Base-by-base conservation (phyloP, 2,888 invertebrate species). In the Cephus runcator region DNA sequence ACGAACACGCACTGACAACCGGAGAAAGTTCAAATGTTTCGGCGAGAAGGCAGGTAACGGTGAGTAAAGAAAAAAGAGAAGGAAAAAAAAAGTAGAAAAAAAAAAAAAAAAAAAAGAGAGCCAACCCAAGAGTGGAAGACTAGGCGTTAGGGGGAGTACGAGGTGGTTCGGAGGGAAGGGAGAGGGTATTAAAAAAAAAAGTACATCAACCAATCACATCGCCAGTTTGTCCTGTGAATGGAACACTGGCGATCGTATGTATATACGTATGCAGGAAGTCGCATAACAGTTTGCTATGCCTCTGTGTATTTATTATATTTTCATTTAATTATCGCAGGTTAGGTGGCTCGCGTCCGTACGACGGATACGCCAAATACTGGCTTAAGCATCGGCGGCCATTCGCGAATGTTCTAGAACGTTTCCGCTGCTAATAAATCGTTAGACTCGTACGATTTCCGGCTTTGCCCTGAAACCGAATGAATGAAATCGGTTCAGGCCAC, bases 401-500 rank as follows among this genome's bases (percentile, higher is more conserved):
- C 30, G 73, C 33, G 76, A 75, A 79, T 75, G 77, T 71, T 34
- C 56, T 74, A 69, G 73, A 69, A 69, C 56, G 76, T 69, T 69
- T 75, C 56, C 76, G 79, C 80, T 76, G 83, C 35, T 81, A 84
- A 86, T 83, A 84, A 84, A 85, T 84, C 84, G 56, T 82, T 82
- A 78, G 77, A 82, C 81, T 85, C 82, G 83, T 79, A 83, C 85
- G 85, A 87, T 87, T 87, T 87, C 87, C 87, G 87, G 86, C 83
- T 84, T 87, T 79, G 76, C 73, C 79, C 75, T 73, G 80, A 80
- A 81, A 56, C 23, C 56, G 56, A 82, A 83, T 79, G 77, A 80
- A 80, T 75, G 77, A 78, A 80, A 80, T 74, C 56, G 35, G 31
- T 12, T 30, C 77, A 77, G 80, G 81, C 73, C 77, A 2, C 56